Conservation (phyloP, 1,140 invertebrate genomes). For the Mactra quadrangularis region DNA sequence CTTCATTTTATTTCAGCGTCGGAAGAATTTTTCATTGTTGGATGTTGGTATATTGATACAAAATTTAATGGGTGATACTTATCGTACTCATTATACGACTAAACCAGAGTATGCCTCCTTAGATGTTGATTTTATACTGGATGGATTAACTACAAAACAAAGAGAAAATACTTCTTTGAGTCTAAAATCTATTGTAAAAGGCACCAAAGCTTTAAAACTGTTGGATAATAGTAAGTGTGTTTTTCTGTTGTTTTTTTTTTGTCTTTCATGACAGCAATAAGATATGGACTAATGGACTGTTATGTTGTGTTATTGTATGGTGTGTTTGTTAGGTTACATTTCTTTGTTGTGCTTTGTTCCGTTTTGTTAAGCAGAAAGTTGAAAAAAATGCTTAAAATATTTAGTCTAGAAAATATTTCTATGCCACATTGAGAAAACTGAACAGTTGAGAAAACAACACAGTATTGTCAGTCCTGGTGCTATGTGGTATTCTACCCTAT, state of each 20-base stretch:
- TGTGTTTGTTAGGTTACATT: no score
- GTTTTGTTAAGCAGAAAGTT: no score
- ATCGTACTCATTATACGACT: conserved; percentile 74
- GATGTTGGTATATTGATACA: conserved; percentile 80
- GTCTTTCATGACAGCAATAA: background rate
- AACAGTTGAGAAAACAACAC: no score
- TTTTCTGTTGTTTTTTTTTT: background rate
- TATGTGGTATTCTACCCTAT: no score
- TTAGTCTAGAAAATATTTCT: no score
- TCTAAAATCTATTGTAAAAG: background rate
- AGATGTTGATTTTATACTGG: conserved; percentile 50
- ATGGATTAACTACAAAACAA: conserved; percentile 33
- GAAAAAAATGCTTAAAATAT: no score
- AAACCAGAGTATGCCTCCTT: conserved; percentile 39
- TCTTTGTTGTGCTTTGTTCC: no score
- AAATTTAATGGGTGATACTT: conserved; percentile 80
- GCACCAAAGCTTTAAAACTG: no score
- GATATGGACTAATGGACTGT: background rate
- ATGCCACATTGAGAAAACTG: no score
- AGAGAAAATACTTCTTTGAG: conserved; percentile 13
- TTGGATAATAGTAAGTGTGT: background rate
- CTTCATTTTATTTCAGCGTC: conserved; percentile 46
- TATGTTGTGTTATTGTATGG: background rate
- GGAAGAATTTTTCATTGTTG: conserved; percentile 65
- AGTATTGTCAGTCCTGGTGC: no score